These are phyloP conservation scores for Coelopa frigida DNA, from an alignment of 1,140 invertebrate species.

Conservation along the genomic window DNA sequence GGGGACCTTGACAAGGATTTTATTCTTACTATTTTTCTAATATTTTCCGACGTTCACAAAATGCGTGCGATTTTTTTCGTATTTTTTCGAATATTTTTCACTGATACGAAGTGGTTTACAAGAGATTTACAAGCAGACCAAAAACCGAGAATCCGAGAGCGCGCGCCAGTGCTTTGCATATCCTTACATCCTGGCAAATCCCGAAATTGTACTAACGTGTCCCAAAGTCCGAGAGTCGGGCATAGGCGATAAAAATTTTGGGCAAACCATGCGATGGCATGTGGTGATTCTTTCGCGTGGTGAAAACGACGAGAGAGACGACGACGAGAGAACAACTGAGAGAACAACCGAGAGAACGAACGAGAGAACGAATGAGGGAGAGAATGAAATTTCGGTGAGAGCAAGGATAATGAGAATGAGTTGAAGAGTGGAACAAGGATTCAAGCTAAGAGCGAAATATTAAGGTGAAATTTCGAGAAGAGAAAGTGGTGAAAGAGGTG, in stretches of 20 bases:
- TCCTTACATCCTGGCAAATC: constrained; percentile 20
- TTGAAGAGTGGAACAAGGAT: too few relatives aligned
- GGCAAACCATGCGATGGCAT: constrained; percentile 1
- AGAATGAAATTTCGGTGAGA: constrained; percentile 2
- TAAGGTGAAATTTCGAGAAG: too few relatives aligned
- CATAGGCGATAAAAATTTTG: constrained; percentile 9
- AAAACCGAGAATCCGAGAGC: not conserved
- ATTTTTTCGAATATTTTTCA: constrained; percentile 1
- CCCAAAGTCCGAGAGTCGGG: constrained; percentile 12
- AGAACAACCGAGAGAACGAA: not conserved
- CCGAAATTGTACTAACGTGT: constrained; percentile 20
- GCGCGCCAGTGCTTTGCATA: not conserved
- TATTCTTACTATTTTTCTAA: too few relatives aligned
- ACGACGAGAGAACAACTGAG: too few relatives aligned
- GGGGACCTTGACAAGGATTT: too few relatives aligned
- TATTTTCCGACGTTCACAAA: too few relatives aligned
- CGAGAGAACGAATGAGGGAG: not conserved
- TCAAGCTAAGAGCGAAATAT: too few relatives aligned
- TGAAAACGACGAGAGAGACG: too few relatives aligned
- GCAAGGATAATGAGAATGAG: not conserved
- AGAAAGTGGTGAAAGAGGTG: too few relatives aligned
- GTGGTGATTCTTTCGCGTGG: too few relatives aligned
- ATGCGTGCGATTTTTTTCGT: too few relatives aligned
- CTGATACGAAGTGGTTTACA: not conserved
- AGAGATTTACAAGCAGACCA: constrained; percentile 1